Conservation (phyloP, 2,888 invertebrate genomes). For the Melieria picta region DNA sequence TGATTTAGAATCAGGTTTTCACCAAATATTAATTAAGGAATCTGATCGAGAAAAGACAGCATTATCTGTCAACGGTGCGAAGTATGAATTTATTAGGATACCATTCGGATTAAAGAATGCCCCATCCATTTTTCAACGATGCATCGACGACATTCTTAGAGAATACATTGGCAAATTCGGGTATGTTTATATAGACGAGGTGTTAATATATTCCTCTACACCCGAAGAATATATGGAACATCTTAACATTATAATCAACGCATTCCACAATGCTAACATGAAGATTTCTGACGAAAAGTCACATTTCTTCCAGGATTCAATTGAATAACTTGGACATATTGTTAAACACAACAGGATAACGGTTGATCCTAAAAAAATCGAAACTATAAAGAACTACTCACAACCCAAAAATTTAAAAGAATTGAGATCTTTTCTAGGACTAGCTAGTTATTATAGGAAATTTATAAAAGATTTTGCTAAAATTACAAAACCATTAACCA, state of each 20-base stretch:
- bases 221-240: too few relatives aligned
- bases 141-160: conserved; percentile 9
- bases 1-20: conserved; percentile 13
- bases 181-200: too few relatives aligned
- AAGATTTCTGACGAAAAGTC: conserved; percentile 17
- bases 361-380: too few relatives aligned
- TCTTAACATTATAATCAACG: too few relatives aligned
- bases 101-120: conserved; percentile 7
- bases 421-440: conserved; percentile 6
- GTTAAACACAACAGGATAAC: conserved; percentile 10
- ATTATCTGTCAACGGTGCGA: conserved; percentile 8
- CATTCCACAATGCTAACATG: not conserved
- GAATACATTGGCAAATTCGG: conserved; percentile 15
- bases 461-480: too few relatives aligned
- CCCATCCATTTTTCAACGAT: not conserved
- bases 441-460: conserved; percentile 4
- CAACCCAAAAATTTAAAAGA: too few relatives aligned
- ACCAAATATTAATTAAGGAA: conserved; percentile 19
- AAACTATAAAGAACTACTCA: too few relatives aligned
- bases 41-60: conserved; percentile 19
- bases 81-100: too few relatives aligned
- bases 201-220: too few relatives aligned
- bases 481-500: too few relatives aligned
- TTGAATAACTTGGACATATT: conserved; percentile 13
- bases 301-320: conserved; percentile 1